These are phyloP conservation scores for Tenebrio molitor DNA, from an alignment of 1,140 invertebrate species.

Conservation along the genomic window DNA sequence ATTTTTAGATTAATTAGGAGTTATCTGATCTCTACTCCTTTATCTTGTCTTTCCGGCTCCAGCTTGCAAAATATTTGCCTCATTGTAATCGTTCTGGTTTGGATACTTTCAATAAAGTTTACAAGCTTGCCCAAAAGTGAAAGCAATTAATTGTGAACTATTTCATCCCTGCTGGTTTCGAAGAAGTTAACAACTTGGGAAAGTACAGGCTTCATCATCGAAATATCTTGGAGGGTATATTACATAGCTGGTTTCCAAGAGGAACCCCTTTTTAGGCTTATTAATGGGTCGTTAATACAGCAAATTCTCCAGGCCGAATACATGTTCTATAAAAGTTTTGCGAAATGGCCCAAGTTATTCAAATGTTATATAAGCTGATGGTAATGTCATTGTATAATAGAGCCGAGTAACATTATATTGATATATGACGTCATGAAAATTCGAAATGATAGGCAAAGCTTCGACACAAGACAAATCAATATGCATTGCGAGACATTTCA, in stretches of 20 bases:
- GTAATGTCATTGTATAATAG: slow-evolving; percentile 43
- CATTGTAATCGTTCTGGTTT: not conserved
- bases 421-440: slow-evolving; percentile 46
- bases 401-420: slow-evolving; percentile 42
- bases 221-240: slow-evolving; percentile 31
- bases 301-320: slow-evolving; percentile 23
- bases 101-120: slow-evolving; percentile 1
- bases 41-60: too few relatives aligned
- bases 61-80: not conserved
- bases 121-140: slow-evolving; percentile 10
- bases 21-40: slow-evolving; percentile 8
- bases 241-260: slow-evolving; percentile 33
- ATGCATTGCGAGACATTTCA: slow-evolving; percentile 39
- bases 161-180: slow-evolving; percentile 26
- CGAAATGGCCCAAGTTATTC: slow-evolving; percentile 40
- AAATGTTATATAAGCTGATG: slow-evolving; percentile 41
- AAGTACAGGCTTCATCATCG: slow-evolving; percentile 29
- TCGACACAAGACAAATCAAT: slow-evolving; percentile 43
- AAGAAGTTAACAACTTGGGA: slow-evolving; percentile 36
- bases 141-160: slow-evolving; percentile 39
- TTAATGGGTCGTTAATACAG: slow-evolving; percentile 37
- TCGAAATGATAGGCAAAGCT: slow-evolving; percentile 42
- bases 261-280: slow-evolving; percentile 37
- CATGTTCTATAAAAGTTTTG: slow-evolving; percentile 38
- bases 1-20: slow-evolving; percentile 30